Conservation (phyloP, 2,113 vertebrate species). For the Anas platyrhynchos region DNA sequence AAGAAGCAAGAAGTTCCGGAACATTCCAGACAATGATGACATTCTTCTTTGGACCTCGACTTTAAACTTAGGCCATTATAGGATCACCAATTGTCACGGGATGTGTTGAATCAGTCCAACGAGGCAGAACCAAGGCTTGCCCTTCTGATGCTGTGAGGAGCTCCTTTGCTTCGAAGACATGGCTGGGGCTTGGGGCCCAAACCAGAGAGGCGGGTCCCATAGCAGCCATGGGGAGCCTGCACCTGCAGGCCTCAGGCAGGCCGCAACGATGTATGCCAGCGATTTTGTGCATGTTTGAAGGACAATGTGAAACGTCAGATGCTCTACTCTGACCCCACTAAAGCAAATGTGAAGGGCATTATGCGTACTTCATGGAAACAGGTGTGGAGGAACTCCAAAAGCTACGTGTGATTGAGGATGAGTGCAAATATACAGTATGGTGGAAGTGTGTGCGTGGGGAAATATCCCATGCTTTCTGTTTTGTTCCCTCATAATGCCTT, state of each 20-base stretch:
- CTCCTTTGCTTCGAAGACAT: neutral
- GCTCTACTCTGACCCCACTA: neutral
- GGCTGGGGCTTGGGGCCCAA: neutral
- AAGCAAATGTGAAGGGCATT: neutral
- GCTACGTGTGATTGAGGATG: neutral
- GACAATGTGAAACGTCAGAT: neutral
- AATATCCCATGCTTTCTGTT: neutral
- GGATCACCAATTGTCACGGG: neutral
- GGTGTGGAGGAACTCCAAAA: neutral
- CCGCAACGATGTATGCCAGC: neutral
- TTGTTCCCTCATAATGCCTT: neutral
- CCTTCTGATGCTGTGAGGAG: neutral
- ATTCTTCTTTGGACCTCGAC: neutral
- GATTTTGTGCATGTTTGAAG: neutral
- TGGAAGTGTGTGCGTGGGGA: neutral
- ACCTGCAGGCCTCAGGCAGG: neutral
- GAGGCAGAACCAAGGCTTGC: neutral
- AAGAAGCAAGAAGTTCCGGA: neutral
- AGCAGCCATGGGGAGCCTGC: neutral
- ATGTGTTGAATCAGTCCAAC: neutral
- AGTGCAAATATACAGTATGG: neutral
- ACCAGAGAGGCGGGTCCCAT: neutral
- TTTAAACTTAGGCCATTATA: neutral
- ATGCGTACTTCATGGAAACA: neutral
- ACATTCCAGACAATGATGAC: fast-evolving